Evolutionary conservation across 1,140 invertebrate genomes (phyloP).

Genomic region (Drosophila teissieri): DNA sequence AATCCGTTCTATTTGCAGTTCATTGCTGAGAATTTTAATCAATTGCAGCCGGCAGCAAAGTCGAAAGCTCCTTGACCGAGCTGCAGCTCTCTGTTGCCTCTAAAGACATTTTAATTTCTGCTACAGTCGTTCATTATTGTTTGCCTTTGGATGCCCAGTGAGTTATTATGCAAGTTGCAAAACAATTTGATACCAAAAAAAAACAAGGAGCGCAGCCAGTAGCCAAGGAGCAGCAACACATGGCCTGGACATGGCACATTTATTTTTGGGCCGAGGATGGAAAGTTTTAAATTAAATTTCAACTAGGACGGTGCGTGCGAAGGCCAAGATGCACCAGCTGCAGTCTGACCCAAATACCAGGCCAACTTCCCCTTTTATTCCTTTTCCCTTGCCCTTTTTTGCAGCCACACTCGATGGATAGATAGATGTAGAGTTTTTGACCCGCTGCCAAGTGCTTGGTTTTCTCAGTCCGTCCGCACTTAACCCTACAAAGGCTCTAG

Average conservation of each 20-base stretch:
- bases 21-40: conserved; percentile 59
- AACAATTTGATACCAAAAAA: conserved; percentile 52
- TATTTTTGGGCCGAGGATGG: conserved; percentile 49
- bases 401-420: conserved; percentile 26
- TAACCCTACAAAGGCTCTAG: background rate
- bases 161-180: conserved; percentile 75
- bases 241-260: conserved; percentile 54
- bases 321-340: conserved; percentile 63
- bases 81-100: background rate
- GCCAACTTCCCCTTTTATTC: conserved; percentile 42
- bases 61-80: conserved; percentile 8
- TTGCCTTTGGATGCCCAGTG: conserved; percentile 54
- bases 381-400: background rate
- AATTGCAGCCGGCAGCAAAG: conserved; percentile 47
- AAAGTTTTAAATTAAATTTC: conserved; percentile 80
- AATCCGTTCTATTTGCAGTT: conserved; percentile 31
- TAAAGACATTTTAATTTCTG: conserved; percentile 61
- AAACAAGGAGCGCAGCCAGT: conserved; percentile 5
- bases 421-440: conserved; percentile 29
- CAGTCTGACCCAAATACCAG: conserved; percentile 72
- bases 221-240: conserved; percentile 39
- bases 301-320: conserved; percentile 43
- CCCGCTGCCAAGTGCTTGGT: conserved; percentile 23
- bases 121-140: conserved; percentile 56
- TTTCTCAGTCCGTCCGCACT: background rate